Percentiles rank a stretch among this genome's conserved stretches.
Evolutionary conservation across 2,888 invertebrate species (phyloP).

Genomic region (Dendrolimus pini): DNA sequence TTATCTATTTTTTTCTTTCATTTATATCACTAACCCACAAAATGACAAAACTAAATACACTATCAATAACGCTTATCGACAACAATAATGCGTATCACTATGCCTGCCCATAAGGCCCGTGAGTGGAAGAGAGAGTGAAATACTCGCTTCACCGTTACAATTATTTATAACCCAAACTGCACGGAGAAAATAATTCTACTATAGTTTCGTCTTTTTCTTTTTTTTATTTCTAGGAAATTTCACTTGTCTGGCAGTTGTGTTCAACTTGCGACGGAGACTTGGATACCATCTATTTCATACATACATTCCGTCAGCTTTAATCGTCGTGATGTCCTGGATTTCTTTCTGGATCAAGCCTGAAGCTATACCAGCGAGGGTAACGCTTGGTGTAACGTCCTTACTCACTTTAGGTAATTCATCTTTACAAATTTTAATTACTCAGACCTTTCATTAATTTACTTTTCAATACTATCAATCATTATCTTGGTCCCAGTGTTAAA

Average conservation of each 20-base stretch:
- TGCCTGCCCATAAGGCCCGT: too few species aligned
- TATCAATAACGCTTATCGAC: too few species aligned
- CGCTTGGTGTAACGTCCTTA: constrained; percentile 90
- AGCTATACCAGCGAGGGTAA: constrained; percentile 93
- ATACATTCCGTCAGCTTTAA: constrained; percentile 93
- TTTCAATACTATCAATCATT: neutral
- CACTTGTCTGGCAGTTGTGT: constrained; percentile 92
- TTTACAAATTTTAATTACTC: neutral
- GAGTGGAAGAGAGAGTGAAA: too few species aligned
- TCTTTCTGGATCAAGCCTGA: constrained; percentile 97
- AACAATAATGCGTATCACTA: too few species aligned
- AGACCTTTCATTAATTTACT: neutral
- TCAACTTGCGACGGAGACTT: constrained; percentile 87
- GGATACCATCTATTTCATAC: constrained; percentile 95
- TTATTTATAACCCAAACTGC: too few species aligned
- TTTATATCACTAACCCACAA: too few species aligned
- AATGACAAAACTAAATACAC: too few species aligned
- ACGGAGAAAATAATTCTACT: too few species aligned
- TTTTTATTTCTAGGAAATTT: constrained; percentile 83
- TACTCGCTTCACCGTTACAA: too few species aligned
- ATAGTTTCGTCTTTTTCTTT: too few species aligned
- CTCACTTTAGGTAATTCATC: constrained; percentile 84
- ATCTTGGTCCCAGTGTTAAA: too few species aligned
- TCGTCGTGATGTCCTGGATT: constrained; percentile 97
- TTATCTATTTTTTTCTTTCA: too few species aligned